These are phyloP conservation scores for Schizopygopsis malacanthus DNA, from an alignment of 2,797 vertebrate species.

Conservation along the genomic window DNA sequence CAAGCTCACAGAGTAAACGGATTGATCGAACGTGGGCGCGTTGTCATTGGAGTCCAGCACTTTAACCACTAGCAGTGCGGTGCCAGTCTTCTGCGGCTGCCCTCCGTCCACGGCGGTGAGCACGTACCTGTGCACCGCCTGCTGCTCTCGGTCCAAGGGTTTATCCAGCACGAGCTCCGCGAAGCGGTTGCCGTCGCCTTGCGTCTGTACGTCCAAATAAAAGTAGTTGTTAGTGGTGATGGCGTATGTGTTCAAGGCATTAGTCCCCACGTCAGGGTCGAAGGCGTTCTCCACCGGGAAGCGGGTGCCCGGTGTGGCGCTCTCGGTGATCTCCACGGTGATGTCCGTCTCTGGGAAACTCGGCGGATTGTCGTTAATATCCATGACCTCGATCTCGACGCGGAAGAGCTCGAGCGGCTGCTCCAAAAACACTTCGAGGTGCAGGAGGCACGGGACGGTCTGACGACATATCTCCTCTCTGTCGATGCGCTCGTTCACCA, in stretches of 20 bases:
- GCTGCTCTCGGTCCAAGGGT: constrained; percentile 94
- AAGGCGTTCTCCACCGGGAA: constrained; percentile 97
- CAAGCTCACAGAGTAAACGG: constrained; percentile 92
- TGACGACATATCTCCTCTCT: constrained; percentile 95
- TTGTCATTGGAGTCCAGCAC: constrained; percentile 99
- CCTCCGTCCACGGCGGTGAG: constrained; percentile 97
- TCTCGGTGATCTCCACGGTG: constrained; percentile 97
- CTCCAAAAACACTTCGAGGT: constrained; percentile 97
- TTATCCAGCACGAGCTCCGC: constrained; percentile 96
- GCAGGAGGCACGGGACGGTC: constrained; percentile 90
- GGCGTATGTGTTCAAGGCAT: constrained; percentile 93
- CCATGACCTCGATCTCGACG: constrained; percentile 95
- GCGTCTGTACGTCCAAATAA: constrained; percentile 95
- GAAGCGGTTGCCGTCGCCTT: constrained; percentile 94
- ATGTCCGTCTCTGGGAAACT: constrained; percentile 93
- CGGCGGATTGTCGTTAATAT: constrained; percentile 97
- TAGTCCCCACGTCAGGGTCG: constrained; percentile 97
- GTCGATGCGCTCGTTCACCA: constrained; percentile 96
- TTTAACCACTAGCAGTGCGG: constrained; percentile 92
- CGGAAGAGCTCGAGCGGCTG: constrained; percentile 96
- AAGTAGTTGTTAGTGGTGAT: constrained; percentile 97
- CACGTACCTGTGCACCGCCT: constrained; percentile 95
- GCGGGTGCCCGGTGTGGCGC: constrained; percentile 95
- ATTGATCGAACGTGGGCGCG: constrained; percentile 93
- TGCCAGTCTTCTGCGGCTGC: constrained; percentile 91